These are phyloP conservation scores for Peromyscus maniculatus DNA, from an alignment of 2,113 vertebrate genomes.

Conservation along the genomic window DNA sequence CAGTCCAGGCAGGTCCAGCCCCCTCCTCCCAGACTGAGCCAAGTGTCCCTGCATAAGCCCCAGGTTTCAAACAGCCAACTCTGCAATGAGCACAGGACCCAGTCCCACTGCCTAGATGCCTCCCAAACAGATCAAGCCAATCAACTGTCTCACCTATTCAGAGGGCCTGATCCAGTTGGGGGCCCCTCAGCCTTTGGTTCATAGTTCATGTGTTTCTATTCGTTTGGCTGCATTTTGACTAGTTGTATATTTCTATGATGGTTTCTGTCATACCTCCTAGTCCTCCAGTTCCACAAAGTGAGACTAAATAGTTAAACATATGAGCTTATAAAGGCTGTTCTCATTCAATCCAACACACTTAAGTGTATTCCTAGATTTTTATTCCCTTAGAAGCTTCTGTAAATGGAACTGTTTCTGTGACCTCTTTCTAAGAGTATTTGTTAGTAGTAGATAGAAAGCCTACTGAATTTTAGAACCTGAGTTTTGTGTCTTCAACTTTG, in stretches of 20 bases:
- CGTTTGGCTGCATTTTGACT: background rate
- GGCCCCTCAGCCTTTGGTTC: no score
- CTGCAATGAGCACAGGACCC: no score
- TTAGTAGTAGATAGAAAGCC: background rate
- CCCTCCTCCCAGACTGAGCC: no score
- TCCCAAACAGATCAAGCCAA: no score
- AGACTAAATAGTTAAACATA: background rate
- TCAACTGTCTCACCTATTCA: no score
- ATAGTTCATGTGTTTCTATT: no score
- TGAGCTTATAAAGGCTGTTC: background rate
- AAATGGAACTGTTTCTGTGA: background rate
- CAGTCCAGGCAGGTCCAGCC: no score
- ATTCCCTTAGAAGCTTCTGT: background rate
- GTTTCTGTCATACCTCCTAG: background rate
- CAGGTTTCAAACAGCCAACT: no score
- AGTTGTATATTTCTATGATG: background rate
- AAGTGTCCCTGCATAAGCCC: no score
- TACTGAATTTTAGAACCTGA: background rate
- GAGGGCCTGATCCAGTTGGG: no score
- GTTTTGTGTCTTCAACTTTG: background rate
- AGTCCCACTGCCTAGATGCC: no score
- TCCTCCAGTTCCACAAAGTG: background rate
- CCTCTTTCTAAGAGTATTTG: background rate
- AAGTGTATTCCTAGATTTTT: no score
- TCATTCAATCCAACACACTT: background rate